Evolutionary conservation across 1,140 invertebrate species (phyloP), one percentile per base, ranked within the genome.

Genomic region (Watersipora subatra): DNA sequence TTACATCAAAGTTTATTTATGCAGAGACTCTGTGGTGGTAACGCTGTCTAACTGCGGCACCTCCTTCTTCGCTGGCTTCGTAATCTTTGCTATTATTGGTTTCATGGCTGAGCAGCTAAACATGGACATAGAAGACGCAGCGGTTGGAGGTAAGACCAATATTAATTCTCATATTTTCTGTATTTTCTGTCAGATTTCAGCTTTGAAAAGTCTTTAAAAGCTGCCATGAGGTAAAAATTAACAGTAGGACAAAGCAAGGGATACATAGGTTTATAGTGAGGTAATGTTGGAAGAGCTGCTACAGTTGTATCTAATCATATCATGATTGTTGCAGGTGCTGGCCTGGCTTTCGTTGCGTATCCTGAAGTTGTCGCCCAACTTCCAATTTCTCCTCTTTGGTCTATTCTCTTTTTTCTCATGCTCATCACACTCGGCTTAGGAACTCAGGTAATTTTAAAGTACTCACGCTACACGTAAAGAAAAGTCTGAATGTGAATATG

Each of bases 31-130:
- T 0, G 75, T 99, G 30, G 92, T 98, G 64, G 93, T 99, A 0
- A 95, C 93, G 72, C 85, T 90, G 28, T 88, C 97, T 0, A 97
- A 99, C 79, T 93, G 91, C 2, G 89, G 90, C 69, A 99, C 96
- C 0, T 94, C 92, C 73, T 91, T 99, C 86, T 97, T 97, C 79
- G 93, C 94, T 67, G 96, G 95, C 7, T 97, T 99, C 77, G 95
- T 97, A 2, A 97, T 99, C 72, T 99, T 99, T 81, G 97, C 95
- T 0, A 93, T 97, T 2, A 88, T 99, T 30, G 96, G 96, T 12
- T 97, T 94, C 79, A 97, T 99, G 94, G 93, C 95, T 0, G 74
- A 82, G 64, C 75, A 73, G 72, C 90, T 94, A 74, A 87, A 91
- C 70, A 87, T 90, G 72, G 88, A 89, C 0, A 91, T 99, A 0